Conservation (phyloP, 2,113 vertebrate genomes). For the Micronycteris hirsuta region DNA sequence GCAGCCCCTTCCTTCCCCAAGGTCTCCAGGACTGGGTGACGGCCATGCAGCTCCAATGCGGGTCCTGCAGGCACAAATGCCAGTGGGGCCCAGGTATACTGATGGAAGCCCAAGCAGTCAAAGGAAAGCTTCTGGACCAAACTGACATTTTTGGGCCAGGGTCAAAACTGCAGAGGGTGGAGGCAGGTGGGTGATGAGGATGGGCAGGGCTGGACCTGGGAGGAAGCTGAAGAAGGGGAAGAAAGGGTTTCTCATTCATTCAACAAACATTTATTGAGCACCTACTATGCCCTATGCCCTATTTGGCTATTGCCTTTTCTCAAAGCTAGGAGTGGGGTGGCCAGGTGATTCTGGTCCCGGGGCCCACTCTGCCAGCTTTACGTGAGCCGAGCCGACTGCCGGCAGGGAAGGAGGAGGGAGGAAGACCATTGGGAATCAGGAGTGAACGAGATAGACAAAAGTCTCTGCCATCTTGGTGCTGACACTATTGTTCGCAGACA, state of each 20-base stretch:
- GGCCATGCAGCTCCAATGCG: accelerated
- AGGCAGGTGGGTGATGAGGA: neutral
- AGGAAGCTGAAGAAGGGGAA: neutral
- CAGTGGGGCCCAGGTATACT: no score
- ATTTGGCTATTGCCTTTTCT: neutral
- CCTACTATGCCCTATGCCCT: neutral
- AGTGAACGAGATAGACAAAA: neutral
- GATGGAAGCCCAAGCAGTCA: neutral
- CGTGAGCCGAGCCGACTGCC: neutral
- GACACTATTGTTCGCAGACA: neutral
- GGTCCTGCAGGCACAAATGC: no score
- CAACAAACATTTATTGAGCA: neutral
- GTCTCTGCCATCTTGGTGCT: neutral
- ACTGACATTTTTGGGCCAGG: neutral
- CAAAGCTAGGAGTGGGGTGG: neutral
- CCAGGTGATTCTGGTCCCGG: neutral
- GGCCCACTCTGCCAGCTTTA: neutral
- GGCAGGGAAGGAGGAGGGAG: neutral
- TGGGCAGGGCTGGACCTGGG: neutral
- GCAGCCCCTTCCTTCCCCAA: neutral
- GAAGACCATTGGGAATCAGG: neutral
- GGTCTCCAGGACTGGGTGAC: neutral
- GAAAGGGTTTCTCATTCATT: neutral
- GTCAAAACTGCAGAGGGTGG: neutral
- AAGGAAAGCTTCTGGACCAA: neutral